phyloP scores from a whole-genome alignment of 2,888 invertebrate genomes.

The Drosophila acutilabella region DNA sequence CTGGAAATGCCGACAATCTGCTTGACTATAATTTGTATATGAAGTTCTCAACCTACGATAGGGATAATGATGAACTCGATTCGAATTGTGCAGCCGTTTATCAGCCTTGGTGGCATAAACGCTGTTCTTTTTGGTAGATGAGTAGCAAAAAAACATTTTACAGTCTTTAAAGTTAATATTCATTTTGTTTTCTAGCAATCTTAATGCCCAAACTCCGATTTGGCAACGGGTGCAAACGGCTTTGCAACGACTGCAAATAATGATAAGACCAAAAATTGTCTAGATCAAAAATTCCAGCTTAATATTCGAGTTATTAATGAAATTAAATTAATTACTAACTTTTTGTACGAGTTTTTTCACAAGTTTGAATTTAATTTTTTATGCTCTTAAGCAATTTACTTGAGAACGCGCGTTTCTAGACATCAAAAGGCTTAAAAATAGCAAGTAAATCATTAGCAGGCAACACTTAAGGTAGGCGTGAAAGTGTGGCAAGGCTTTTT shows the following conservation, averaged over 20 bases:
- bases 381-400: background rate
- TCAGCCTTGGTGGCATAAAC: conserved; percentile 28
- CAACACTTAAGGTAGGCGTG: conserved; percentile 39
- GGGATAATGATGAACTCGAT: conserved; percentile 36
- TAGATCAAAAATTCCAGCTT: background rate
- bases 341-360: background rate
- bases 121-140: background rate
- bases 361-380: conserved; percentile 2
- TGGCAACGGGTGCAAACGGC: background rate
- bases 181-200: conserved; percentile 7
- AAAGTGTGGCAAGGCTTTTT: conserved; percentile 43
- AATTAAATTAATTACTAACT: background rate
- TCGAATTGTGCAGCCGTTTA: conserved; percentile 1
- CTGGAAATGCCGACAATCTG: conserved; percentile 43
- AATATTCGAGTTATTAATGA: background rate
- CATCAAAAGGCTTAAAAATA: conserved; percentile 63
- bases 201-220: background rate
- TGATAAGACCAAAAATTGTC: conserved; percentile 18
- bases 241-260: conserved; percentile 3
- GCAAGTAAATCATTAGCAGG: conserved; percentile 75
- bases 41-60: conserved; percentile 48
- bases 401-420: background rate
- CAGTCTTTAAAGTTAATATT: background rate
- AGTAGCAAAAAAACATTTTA: background rate
- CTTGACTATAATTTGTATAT: conserved; percentile 38